Evolutionary conservation across 2,113 vertebrate genomes (phyloP).

Genomic region (Anolis carolinensis): DNA sequence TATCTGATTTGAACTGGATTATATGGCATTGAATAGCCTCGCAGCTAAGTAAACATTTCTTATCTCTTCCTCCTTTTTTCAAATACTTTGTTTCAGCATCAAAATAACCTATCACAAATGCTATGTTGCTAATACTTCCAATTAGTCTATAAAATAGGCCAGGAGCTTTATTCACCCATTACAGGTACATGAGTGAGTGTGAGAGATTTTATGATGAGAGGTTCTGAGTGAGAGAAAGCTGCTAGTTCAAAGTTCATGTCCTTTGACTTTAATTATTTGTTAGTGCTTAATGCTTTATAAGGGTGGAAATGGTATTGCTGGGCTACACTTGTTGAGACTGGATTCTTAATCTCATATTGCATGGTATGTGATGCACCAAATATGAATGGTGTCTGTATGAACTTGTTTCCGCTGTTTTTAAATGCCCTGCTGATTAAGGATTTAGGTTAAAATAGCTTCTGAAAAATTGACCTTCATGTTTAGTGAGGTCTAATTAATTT

Average conservation of each 20-base stretch:
- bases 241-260: not conserved
- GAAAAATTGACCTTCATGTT: not conserved
- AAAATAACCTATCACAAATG: too few species aligned
- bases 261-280: not conserved
- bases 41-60: too few species aligned
- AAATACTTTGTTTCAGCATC: too few species aligned
- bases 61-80: not conserved
- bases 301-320: not conserved
- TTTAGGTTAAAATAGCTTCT: constrained; percentile 28
- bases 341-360: not conserved
- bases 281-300: not conserved
- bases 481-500: constrained; percentile 11
- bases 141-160: not conserved
- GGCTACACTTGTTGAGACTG: not conserved
- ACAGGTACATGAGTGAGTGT: not conserved
- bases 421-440: not conserved
- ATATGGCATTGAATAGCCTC: too few species aligned
- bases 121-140: not conserved
- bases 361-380: not conserved
- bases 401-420: constrained; percentile 27
- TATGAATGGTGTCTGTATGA: not conserved
- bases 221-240: not conserved
- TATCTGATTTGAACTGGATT: too few species aligned
- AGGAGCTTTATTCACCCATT: not conserved
- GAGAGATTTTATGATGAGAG: not conserved